Conservation (phyloP, 2,888 invertebrate species). For the Pandemis heparana region DNA sequence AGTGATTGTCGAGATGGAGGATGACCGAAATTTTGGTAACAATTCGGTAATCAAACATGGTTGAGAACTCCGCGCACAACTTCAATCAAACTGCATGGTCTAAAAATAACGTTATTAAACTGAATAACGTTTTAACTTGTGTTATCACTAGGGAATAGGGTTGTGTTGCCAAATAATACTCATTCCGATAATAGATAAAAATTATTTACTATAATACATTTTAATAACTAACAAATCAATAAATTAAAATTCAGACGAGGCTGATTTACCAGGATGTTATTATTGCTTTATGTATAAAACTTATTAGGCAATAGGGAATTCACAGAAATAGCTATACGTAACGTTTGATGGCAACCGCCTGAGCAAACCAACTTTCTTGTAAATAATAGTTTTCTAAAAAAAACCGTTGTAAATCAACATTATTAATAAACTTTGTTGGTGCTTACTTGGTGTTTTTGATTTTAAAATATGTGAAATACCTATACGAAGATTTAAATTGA, state of each 20-base stretch:
- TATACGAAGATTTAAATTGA: constrained; percentile 1
- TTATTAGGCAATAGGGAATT: constrained; percentile 11
- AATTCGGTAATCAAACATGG: too few species aligned
- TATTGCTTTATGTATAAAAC: constrained; percentile 27
- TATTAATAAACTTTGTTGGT: constrained; percentile 28
- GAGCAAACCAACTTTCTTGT: neutral
- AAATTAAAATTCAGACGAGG: constrained; percentile 47
- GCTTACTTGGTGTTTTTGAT: constrained; percentile 17
- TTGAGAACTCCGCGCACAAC: too few species aligned
- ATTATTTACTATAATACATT: constrained; percentile 75
- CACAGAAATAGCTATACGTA: neutral
- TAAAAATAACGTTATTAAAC: too few species aligned
- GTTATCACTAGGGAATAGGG: constrained; percentile 9
- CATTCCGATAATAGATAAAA: constrained; percentile 70
- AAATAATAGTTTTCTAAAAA: neutral
- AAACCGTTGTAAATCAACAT: neutral
- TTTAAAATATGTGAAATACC: neutral
- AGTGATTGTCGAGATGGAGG: too few species aligned
- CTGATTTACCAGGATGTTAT: constrained; percentile 31
- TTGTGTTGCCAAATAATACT: constrained; percentile 51
- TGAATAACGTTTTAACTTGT: neutral
- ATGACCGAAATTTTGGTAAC: too few species aligned
- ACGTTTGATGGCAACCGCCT: neutral
- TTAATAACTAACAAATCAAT: constrained; percentile 60
- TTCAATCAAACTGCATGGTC: too few species aligned